Base-by-base conservation (phyloP, 2,888 invertebrate species). In the Xanthorhoe designata region DNA sequence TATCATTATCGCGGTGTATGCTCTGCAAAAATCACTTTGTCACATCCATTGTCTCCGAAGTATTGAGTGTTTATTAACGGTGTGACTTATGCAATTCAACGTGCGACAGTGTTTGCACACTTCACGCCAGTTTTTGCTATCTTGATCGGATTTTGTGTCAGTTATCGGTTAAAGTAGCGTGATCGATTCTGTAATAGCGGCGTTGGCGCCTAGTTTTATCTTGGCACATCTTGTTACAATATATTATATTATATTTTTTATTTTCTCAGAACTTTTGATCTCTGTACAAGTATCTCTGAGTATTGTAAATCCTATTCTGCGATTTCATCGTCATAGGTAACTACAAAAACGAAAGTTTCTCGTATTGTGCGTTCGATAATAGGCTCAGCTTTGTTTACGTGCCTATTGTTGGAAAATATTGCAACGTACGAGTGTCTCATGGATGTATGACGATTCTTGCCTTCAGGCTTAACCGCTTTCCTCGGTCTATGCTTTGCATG, bases 351-450 rank as follows among this genome's bases (percentile, higher is more conserved):
- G 80, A 81, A 82, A 84, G 81, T 83, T 81, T 83, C 78, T 81
- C 64, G 72, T 55, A 73, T 71, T 73, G 65, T 60, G 62, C 72
- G 69, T 75, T 78, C 72, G 68, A 78, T 83, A 83, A 83, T 80
- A 79, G 64, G 9, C 52, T 19, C 79, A 80, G 83, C 80, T 81
- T 75, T 64, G 68, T 77, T 76, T 77, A 78, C 76, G 79, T 83
- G 67, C 67, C 70, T 65, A 82, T 85, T 86, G 84, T 87, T 85
- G 81, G 82, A 84, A 85, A 86, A 81, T 81, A 77, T 82, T 84
- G 79, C 78, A 79, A 75, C 72, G 38, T 13, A 13, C 9, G 13
- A 13, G 70, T 79, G 78, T 76, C 72, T 78, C 64, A 59, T 71
- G 64, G 71, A 68, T 75, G 66, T 70, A 79, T 79, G 72, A 71